Evolutionary conservation across 2,113 vertebrate species (phyloP).

Genomic region (Motacilla alba): DNA sequence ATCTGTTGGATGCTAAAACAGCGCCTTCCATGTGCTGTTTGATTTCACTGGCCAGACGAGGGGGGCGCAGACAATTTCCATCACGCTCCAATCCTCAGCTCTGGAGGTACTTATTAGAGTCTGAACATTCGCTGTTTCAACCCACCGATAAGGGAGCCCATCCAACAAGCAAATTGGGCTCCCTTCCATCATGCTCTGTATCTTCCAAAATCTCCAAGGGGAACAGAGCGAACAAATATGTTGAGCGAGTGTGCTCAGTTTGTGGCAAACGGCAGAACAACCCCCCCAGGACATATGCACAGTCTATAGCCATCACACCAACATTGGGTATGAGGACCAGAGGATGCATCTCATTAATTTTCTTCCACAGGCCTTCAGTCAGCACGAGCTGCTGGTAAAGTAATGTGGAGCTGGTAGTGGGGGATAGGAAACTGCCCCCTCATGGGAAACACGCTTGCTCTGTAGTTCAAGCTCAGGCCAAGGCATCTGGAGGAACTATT

Average conservation of each 20-base stretch:
- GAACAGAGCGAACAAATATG: slow-evolving; percentile 12
- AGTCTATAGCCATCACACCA: background rate
- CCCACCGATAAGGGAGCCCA: background rate
- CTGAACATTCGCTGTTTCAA: background rate
- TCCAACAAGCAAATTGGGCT: slow-evolving; percentile 32
- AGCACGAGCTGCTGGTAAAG: background rate
- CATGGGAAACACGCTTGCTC: background rate
- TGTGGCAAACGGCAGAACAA: background rate
- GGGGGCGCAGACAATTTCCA: background rate
- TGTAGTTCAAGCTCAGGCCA: background rate
- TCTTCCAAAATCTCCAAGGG: slow-evolving; percentile 24
- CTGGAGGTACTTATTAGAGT: background rate
- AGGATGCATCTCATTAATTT: background rate
- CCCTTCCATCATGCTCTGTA: background rate
- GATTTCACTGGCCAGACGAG: slow-evolving; percentile 19
- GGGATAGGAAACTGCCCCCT: background rate
- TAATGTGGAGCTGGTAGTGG: background rate
- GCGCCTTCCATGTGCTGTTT: background rate
- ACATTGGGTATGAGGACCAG: background rate
- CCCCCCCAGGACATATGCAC: background rate
- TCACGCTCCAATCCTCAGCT: background rate
- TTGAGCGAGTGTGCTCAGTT: background rate
- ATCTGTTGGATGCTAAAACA: slow-evolving; percentile 29
- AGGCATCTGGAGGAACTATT: slow-evolving; percentile 12
- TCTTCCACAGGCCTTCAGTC: background rate